Evolutionary conservation across 2,113 vertebrate genomes (phyloP).

Genomic region (Clarias magur): DNA sequence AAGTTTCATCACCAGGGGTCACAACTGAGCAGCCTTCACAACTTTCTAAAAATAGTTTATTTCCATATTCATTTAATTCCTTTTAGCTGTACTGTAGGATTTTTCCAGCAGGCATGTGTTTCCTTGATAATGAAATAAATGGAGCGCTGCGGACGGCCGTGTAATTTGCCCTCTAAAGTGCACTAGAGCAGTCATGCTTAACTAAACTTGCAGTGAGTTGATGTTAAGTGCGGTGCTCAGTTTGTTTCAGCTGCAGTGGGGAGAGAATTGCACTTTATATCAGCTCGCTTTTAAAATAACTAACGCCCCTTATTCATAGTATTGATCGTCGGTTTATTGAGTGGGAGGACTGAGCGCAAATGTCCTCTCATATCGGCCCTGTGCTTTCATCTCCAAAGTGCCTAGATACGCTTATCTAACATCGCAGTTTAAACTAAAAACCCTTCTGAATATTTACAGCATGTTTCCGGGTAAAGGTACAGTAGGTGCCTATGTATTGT

Average conservation of each 20-base stretch:
- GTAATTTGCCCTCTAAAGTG: not conserved
- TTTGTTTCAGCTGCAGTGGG: not conserved
- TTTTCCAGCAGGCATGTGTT: not conserved
- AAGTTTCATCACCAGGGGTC: conserved; percentile 21
- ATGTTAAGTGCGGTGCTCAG: not conserved
- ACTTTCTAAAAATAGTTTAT: conserved; percentile 4
- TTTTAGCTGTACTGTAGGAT: not conserved
- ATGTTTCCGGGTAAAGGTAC: not conserved
- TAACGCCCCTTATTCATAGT: not conserved
- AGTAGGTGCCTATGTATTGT: not conserved
- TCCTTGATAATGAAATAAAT: not conserved
- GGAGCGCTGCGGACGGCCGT: not conserved
- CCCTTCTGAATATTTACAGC: not conserved
- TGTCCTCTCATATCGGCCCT: not conserved
- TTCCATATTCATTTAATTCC: not conserved
- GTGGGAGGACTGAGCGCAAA: not conserved
- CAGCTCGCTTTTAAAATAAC: not conserved
- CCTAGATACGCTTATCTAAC: not conserved
- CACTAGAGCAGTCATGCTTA: not conserved
- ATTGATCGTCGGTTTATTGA: not conserved
- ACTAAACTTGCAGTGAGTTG: not conserved
- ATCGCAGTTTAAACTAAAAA: not conserved
- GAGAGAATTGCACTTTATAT: not conserved
- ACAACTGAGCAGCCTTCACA: conserved; percentile 6
- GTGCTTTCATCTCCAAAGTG: not conserved